Base-by-base conservation (phyloP, 2,113 vertebrate species). In the Spea bombifrons region DNA sequence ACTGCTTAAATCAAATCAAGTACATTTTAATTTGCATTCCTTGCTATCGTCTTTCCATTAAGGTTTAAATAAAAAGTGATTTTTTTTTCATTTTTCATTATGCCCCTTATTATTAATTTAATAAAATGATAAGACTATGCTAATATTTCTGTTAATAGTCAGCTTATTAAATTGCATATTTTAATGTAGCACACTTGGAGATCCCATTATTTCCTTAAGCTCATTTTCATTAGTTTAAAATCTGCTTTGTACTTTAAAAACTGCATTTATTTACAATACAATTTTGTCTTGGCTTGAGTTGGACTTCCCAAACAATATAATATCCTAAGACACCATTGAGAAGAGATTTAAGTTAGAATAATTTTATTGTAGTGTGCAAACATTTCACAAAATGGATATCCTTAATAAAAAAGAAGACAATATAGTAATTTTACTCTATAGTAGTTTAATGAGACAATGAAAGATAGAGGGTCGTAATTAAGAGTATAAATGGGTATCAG, bases 31-130 rank as follows among this genome's bases (percentile, higher is more conserved):
- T 90, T 88, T 89, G 81, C 81, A 83, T 88, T 89, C 75, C 82
- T 88, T 88, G 72, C 84, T 83, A 87, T 48, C 84, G 43, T 89
- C 84, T 89, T 89, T 83, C 80, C 82, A 88, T 89, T 91, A 89
- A 85, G 77, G 76, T 82, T 92, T 89, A 89, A 91, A 89, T 88
- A 90, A 90, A 85, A 81, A 68, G 17, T 48, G n/a, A 49, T 66
- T 73, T 80, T 8, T 88, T 90, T 86, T 90, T 86, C 67, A 85
- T 89, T 84, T 89, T 89, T 88, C 85, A 89, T 88, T 89, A 87
- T 82, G 12, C 75, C 87, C 81, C 73, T 88, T 88, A 88, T 89
- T 90, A 89, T 81, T 88, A 90, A 90, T 86, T 88, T 89, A 91
- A 90, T 90, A 83, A 86, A 87, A 87, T 89, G 78, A 87, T 87